phyloP scores from a whole-genome alignment of 2,888 invertebrate species.

The Melieria picta region DNA sequence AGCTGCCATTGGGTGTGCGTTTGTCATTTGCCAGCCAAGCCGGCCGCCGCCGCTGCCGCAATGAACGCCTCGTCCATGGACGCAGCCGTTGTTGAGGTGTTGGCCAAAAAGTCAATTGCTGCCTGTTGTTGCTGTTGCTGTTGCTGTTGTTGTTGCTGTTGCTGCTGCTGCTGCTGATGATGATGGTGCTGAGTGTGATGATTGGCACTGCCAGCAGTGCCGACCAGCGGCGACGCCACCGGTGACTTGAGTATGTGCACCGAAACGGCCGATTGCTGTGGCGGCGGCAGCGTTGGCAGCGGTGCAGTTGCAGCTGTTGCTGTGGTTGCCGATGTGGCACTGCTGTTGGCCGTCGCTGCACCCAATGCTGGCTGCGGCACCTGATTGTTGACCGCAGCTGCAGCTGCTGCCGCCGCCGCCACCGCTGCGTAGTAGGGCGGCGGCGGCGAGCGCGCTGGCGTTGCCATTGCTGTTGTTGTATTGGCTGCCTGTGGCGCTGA shows the following conservation, averaged over 20 bases:
- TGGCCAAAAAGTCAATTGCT: background rate
- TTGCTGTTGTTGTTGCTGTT: background rate
- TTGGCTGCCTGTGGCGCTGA: constrained; percentile 36
- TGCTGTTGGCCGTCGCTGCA: background rate
- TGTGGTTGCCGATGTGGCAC: constrained; percentile 32
- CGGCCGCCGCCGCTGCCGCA: constrained; percentile 8
- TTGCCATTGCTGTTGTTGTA: constrained; percentile 11
- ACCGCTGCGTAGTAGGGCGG: constrained; percentile 31
- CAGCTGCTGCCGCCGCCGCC: background rate
- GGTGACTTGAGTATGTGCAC: constrained; percentile 79
- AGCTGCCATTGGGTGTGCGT: background rate
- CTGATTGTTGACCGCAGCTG: background rate
- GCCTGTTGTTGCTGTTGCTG: background rate
- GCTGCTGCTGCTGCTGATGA: constrained; percentile 18
- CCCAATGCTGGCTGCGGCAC: background rate
- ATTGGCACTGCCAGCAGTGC: constrained; percentile 84
- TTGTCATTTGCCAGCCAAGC: constrained; percentile 25
- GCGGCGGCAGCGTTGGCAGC: constrained; percentile 29
- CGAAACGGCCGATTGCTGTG: constrained; percentile 71
- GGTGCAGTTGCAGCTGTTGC: constrained; percentile 37
- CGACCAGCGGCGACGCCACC: constrained; percentile 73
- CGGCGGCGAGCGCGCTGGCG: constrained; percentile 31
- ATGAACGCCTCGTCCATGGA: constrained; percentile 14
- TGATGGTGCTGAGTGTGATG: constrained; percentile 21
- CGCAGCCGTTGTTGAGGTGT: background rate